Percentiles rank a stretch among this genome's conserved stretches.
phyloP scores from a whole-genome alignment of 2,888 invertebrate species.

The Phyto melanocephala region DNA sequence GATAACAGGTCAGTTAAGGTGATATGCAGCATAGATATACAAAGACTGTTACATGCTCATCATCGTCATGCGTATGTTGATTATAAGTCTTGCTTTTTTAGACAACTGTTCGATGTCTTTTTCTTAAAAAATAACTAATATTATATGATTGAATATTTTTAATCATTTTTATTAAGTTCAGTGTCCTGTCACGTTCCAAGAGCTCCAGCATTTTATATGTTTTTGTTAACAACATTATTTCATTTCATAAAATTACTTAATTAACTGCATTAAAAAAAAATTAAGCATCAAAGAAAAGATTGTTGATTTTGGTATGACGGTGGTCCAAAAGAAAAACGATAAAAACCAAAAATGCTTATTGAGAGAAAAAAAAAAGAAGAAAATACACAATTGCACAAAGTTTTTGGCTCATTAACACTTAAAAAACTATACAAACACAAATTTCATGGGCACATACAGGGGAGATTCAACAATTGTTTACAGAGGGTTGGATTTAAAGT shows the following conservation, averaged over 20 bases:
- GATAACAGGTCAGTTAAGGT: too few relatives aligned
- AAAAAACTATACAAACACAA: background rate
- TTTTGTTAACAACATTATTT: slow-evolving; percentile 20
- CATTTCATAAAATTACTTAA: slow-evolving; percentile 55
- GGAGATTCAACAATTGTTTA: background rate
- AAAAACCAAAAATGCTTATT: background rate
- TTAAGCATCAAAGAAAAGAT: background rate
- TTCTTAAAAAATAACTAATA: too few relatives aligned
- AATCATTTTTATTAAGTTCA: background rate
- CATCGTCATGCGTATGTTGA: too few relatives aligned
- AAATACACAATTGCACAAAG: background rate
- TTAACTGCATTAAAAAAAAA: slow-evolving; percentile 28
- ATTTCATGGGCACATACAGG: background rate
- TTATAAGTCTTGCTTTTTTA: too few relatives aligned
- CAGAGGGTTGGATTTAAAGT: background rate
- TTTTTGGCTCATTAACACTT: slow-evolving; percentile 63
- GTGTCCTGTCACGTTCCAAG: slow-evolving; percentile 38
- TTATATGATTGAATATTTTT: too few relatives aligned
- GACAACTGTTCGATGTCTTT: too few relatives aligned
- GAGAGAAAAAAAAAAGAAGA: background rate
- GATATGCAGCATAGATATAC: too few relatives aligned
- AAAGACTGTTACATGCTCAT: too few relatives aligned
- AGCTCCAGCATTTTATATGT: background rate
- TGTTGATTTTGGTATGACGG: background rate
- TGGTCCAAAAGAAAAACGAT: slow-evolving; percentile 28